Evolutionary conservation across 1,140 invertebrate species (phyloP).

Genomic region (Drosophila varians): DNA sequence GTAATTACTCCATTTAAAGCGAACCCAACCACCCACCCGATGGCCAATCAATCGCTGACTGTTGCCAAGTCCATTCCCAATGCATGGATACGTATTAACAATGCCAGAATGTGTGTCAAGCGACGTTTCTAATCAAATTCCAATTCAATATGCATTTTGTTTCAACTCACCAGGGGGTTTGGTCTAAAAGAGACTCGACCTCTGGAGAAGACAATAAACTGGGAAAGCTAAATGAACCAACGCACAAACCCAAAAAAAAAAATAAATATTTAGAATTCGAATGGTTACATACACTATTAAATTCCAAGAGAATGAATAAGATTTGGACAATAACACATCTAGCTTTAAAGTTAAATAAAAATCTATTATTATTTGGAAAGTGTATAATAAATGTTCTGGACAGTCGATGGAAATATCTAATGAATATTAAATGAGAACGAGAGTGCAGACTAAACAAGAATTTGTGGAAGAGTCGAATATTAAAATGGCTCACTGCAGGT

Average conservation of each 20-base stretch:
- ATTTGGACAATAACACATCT: no score
- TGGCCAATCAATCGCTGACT: slow-evolving; percentile 41
- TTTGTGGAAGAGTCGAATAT: slow-evolving; percentile 38
- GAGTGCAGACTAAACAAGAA: slow-evolving; percentile 35
- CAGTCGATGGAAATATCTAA: slow-evolving; percentile 65
- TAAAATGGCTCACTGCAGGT: slow-evolving; percentile 40
- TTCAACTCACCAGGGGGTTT: slow-evolving; percentile 15
- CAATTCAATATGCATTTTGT: slow-evolving; percentile 61
- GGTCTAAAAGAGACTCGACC: slow-evolving; percentile 8
- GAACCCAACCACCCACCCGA: slow-evolving; percentile 1
- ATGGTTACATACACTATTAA: neutral
- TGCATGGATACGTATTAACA: slow-evolving; percentile 34
- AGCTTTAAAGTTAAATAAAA: no score
- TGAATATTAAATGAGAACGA: slow-evolving; percentile 59
- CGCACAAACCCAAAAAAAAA: slow-evolving; percentile 2
- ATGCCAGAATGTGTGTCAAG: slow-evolving; percentile 49
- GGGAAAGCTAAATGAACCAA: slow-evolving; percentile 62
- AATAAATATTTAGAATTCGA: neutral
- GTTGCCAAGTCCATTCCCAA: slow-evolving; percentile 36
- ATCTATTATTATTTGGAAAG: no score
- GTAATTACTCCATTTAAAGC: slow-evolving; percentile 72
- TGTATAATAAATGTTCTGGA: slow-evolving; percentile 38
- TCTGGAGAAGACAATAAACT: slow-evolving; percentile 65
- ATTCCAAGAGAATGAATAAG: neutral
- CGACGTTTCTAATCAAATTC: slow-evolving; percentile 54